phyloP scores from a whole-genome alignment of 2,888 invertebrate genomes.

The Argyra leucocephala region DNA sequence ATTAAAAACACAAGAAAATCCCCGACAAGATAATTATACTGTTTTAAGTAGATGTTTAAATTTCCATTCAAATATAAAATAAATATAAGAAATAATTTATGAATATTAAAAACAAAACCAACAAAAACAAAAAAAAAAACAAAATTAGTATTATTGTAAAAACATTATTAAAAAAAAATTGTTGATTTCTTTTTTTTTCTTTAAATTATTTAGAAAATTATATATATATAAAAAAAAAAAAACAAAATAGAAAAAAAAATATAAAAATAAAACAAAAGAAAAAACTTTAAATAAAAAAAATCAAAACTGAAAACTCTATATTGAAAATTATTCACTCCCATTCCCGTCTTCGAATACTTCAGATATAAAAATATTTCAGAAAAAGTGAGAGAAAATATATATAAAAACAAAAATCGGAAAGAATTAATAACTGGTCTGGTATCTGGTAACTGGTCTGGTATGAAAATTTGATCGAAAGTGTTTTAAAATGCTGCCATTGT shows the following conservation, averaged over 20 bases:
- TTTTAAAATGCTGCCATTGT: too few relatives aligned
- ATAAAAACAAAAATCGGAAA: too few relatives aligned
- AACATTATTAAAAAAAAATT: conserved; percentile 20
- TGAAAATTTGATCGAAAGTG: too few relatives aligned
- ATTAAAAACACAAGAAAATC: conserved; percentile 14
- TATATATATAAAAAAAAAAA: conserved; percentile 10
- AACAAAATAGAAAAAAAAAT: conserved; percentile 16
- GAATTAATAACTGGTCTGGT: too few relatives aligned
- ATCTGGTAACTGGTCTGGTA: too few relatives aligned
- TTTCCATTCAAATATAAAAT: conserved; percentile 10
- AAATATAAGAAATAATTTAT: conserved; percentile 15
- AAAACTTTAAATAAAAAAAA: neutral
- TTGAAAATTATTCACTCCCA: too few relatives aligned
- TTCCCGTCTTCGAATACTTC: too few relatives aligned
- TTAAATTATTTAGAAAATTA: conserved; percentile 18
- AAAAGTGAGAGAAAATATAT: too few relatives aligned
- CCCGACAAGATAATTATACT: neutral
- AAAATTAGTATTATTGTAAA: conserved; percentile 24
- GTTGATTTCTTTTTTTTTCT: conserved; percentile 20
- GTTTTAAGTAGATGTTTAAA: neutral
- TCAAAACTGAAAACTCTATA: neutral
- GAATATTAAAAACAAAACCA: conserved; percentile 16
- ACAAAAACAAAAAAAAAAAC: conserved; percentile 15
- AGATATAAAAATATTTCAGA: too few relatives aligned
- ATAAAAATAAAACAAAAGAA: conserved; percentile 20